Evolutionary conservation across 2,113 vertebrate species (phyloP), one percentile per base, ranked within the genome.

Genomic region (Lates calcarifer): DNA sequence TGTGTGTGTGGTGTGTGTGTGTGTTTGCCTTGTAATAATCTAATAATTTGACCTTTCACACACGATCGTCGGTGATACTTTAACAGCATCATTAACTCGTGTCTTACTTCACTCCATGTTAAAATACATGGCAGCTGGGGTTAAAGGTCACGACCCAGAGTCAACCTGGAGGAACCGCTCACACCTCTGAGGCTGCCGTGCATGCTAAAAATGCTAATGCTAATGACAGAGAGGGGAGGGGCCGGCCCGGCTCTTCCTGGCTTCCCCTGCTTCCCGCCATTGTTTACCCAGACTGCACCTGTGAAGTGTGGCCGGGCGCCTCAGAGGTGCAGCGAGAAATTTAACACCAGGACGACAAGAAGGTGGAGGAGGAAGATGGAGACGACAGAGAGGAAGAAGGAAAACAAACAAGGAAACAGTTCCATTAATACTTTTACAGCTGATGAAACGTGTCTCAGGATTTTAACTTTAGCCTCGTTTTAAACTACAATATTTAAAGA

Each of bases 201-300:
- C 22, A 13, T 18, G 77, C 43, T 77, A 56, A 13, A 75, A 28
- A 84, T 80, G 84, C 71, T 82, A 82, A 84, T 77, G 80, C 83
- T 79, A 86, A 70, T 13, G 28, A 45, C 1, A 4, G 33, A 53
- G 11, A 9, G 28, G 20, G 37, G 8, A 5, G 11, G 24, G 2
- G 26, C 57, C 60, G 6, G 33, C 17, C 51, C 45, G 35, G 15
- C 70, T 73, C 74, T 75, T 86, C 69, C 74, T 75, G 80, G 33
- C 18, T n/a, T n/a, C n/a, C 26, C 37, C 60, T 0, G 28, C 35
- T 64, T 72, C 71, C 45, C 33, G 6, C 39, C 74, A 67, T 72
- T 83, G 77, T 88, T 81, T 86, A 77, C 77, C 83, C 86, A 84
- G 66, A 79, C 33, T 84, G 77, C 88, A 81, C 74, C 85, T 85